These are phyloP conservation scores for Lydus trimaculatus DNA, from an alignment of 2,888 invertebrate genomes.

Conservation along the genomic window DNA sequence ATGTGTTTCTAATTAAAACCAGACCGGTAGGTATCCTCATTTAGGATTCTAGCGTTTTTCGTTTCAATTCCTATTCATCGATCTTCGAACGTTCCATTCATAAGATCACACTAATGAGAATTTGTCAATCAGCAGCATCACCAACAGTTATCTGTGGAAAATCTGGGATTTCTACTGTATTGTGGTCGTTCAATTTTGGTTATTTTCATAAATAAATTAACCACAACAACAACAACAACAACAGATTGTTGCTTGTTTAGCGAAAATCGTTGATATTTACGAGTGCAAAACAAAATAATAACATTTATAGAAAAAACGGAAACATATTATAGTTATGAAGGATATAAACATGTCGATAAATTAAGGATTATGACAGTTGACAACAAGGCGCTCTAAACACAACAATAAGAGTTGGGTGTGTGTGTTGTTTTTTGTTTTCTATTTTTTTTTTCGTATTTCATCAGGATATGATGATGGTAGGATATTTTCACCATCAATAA, in stretches of 20 bases:
- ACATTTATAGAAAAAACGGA: too few relatives aligned
- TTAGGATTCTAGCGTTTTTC: too few relatives aligned
- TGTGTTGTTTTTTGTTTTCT: background rate
- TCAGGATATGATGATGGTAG: too few relatives aligned
- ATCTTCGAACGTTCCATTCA: background rate
- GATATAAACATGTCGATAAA: slow-evolving; percentile 20
- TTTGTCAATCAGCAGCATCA: too few relatives aligned
- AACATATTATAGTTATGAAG: background rate
- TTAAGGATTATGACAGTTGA: slow-evolving; percentile 16
- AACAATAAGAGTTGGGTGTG: background rate
- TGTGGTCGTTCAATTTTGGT: too few relatives aligned
- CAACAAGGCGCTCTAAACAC: slow-evolving; percentile 25
- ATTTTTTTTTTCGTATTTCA: background rate
- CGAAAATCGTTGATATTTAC: background rate
- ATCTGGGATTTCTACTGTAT: too few relatives aligned
- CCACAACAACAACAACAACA: background rate
- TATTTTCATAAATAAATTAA: too few relatives aligned
- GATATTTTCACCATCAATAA: slow-evolving; percentile 21
- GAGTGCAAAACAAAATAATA: background rate
- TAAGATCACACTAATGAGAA: slow-evolving; percentile 1
- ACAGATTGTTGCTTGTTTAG: background rate
- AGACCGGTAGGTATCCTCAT: too few relatives aligned
- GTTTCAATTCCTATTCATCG: background rate
- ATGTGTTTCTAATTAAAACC: background rate
- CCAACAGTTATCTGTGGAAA: too few relatives aligned